These are phyloP conservation scores for Piaya cayana DNA, from an alignment of 2,113 vertebrate species.

Conservation along the genomic window DNA sequence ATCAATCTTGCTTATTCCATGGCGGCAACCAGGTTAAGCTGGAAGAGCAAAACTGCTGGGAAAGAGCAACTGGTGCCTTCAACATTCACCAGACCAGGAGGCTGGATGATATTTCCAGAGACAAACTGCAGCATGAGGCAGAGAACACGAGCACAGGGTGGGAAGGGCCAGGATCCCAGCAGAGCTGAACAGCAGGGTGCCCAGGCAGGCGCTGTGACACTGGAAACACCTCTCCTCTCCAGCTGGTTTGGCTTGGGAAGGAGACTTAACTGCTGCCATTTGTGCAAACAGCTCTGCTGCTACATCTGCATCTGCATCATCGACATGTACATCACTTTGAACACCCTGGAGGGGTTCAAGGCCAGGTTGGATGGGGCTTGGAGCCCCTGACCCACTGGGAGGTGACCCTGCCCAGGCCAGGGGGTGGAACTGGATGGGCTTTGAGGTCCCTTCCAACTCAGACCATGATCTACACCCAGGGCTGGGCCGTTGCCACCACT, in stretches of 20 bases:
- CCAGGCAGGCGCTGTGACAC: rapidly evolving
- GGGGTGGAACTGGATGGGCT: too few species aligned
- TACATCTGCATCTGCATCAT: too few species aligned
- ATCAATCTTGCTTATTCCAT: background rate
- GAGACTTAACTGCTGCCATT: rapidly evolving
- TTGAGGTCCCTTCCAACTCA: too few species aligned
- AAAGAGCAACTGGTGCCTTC: rapidly evolving
- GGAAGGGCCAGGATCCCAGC: rapidly evolving
- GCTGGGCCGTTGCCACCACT: too few species aligned
- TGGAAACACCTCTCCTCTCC: background rate
- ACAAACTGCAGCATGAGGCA: rapidly evolving
- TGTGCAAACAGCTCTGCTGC: background rate
- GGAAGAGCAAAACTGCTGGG: background rate
- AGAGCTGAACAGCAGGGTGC: rapidly evolving
- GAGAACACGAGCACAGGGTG: rapidly evolving
- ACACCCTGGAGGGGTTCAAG: too few species aligned
- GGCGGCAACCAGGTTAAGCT: background rate
- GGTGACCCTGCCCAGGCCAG: too few species aligned
- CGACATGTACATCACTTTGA: too few species aligned
- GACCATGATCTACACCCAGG: too few species aligned
- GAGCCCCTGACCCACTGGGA: too few species aligned
- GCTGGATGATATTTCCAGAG: rapidly evolving
- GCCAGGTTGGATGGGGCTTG: too few species aligned
- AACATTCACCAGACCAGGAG: background rate
- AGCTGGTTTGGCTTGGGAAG: rapidly evolving